Percentiles rank a stretch among this genome's conserved stretches.
Conservation (phyloP, 2,888 invertebrate genomes). For the Anthrax anthrax region DNA sequence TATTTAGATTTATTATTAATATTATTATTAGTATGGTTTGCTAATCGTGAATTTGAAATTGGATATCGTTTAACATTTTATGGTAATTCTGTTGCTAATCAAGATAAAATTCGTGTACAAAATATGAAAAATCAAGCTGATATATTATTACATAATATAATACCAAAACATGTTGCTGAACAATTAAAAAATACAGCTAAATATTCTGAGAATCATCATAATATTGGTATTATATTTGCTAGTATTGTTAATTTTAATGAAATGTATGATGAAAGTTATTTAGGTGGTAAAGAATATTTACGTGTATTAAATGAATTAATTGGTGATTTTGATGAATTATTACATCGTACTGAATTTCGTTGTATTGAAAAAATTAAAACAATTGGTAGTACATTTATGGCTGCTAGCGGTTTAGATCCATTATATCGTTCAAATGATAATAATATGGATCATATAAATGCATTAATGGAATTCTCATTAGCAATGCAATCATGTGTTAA, state of each 20-base stretch:
- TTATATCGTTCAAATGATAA: constrained; percentile 52
- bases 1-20: constrained; percentile 68
- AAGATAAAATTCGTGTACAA: constrained; percentile 78
- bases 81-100: constrained; percentile 78
- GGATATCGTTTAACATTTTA: constrained; percentile 87
- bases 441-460: constrained; percentile 60
- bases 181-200: constrained; percentile 83
- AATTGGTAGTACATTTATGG: constrained; percentile 95
- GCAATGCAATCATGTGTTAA: constrained; percentile 78
- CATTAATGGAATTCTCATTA: constrained; percentile 85
- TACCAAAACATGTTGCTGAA: constrained; percentile 89
- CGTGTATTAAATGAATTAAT: constrained; percentile 91
- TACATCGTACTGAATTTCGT: constrained; percentile 65
- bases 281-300: constrained; percentile 87
- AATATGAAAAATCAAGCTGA: constrained; percentile 92
- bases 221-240: constrained; percentile 89
- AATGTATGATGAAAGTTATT: constrained; percentile 93
- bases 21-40: constrained; percentile 77
- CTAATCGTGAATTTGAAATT: constrained; percentile 92
- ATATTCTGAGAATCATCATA: constrained; percentile 87
- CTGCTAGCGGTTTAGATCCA: constrained; percentile 87
- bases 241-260: constrained; percentile 95
- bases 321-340: constrained; percentile 87
- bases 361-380: constrained; percentile 97
- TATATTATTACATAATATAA: constrained; percentile 91